phyloP scores from a whole-genome alignment of 2,797 vertebrate genomes.

The Melanotaenia boesemani region DNA sequence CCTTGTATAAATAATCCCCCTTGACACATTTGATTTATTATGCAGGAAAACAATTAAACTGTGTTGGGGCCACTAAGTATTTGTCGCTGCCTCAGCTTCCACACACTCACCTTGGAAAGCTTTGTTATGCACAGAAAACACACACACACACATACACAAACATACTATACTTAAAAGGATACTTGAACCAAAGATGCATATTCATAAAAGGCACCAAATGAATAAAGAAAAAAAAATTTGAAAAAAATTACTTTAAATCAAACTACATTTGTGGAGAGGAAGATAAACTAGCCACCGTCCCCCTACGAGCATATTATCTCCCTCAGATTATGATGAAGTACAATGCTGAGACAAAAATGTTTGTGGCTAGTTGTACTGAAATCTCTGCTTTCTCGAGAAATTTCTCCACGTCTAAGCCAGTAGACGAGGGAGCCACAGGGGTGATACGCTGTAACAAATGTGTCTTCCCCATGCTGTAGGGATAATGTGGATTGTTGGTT shows the following conservation, averaged over 20 bases:
- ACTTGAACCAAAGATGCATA: neutral
- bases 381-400: slow-evolving; percentile 42
- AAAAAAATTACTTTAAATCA: slow-evolving; percentile 1
- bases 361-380: slow-evolving; percentile 18
- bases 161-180: neutral
- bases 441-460: slow-evolving; percentile 40
- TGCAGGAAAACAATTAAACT: slow-evolving; percentile 81
- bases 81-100: slow-evolving; percentile 67
- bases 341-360: slow-evolving; percentile 31
- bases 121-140: slow-evolving; percentile 5
- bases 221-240: neutral
- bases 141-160: slow-evolving; percentile 14
- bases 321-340: slow-evolving; percentile 18
- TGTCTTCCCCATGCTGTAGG: slow-evolving; percentile 37
- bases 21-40: slow-evolving; percentile 83
- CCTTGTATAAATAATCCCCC: slow-evolving; percentile 79
- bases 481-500: slow-evolving; percentile 65
- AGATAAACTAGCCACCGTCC: slow-evolving; percentile 8
- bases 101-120: slow-evolving; percentile 48
- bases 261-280: neutral
- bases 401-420: slow-evolving; percentile 46
- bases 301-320: neutral
- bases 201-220: neutral
- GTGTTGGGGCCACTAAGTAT: slow-evolving; percentile 60
- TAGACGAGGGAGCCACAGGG: slow-evolving; percentile 21